Percentiles rank a stretch among this genome's conserved stretches.
Evolutionary conservation across 2,888 invertebrate genomes (phyloP).

Genomic region (Diogma glabrata): DNA sequence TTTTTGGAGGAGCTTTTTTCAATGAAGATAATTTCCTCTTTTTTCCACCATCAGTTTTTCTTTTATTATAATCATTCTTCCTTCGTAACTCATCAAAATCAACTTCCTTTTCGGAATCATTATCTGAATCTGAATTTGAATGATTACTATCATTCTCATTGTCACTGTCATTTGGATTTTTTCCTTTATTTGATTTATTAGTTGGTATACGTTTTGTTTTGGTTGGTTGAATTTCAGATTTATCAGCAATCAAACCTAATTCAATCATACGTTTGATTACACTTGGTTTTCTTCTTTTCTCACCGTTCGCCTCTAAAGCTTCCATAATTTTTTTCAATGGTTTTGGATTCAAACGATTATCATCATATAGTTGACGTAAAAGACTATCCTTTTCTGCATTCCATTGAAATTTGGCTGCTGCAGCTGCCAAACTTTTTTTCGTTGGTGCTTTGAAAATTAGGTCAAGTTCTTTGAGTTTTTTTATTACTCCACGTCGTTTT

Average conservation of each 20-base stretch:
- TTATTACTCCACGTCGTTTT: conserved; percentile 63
- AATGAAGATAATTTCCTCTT: too few relatives aligned
- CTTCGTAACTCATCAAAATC: conserved; percentile 7
- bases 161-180: neutral
- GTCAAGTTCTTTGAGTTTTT: conserved; percentile 70
- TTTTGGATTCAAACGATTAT: conserved; percentile 45
- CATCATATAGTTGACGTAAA: conserved; percentile 59
- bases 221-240: conserved; percentile 44
- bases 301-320: conserved; percentile 31
- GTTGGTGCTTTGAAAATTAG: conserved; percentile 56
- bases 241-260: conserved; percentile 63
- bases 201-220: conserved; percentile 10
- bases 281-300: conserved; percentile 55
- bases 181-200: neutral
- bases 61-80: too few relatives aligned
- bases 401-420: conserved; percentile 46
- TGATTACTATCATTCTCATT: neutral
- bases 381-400: conserved; percentile 63
- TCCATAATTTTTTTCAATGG: conserved; percentile 28
- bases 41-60: too few relatives aligned
- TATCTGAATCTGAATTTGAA: conserved; percentile 4
- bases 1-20: too few relatives aligned
- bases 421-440: conserved; percentile 40
- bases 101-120: conserved; percentile 18
- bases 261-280: conserved; percentile 70